Conservation (phyloP, 1,140 invertebrate species). For the Drosophila lacteicornis region DNA sequence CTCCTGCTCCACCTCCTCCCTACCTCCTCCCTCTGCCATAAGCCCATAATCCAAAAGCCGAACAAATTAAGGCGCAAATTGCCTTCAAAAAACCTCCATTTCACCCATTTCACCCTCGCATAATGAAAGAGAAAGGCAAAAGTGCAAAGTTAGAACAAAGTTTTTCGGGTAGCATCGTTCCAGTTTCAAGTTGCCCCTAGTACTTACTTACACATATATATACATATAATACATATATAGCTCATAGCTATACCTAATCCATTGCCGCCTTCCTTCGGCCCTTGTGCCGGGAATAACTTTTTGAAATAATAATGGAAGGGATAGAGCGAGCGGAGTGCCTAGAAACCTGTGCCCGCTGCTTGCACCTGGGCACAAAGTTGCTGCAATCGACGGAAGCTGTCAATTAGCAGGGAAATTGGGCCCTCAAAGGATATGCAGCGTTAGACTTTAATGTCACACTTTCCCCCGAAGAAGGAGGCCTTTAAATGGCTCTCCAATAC, state of each 20-base stretch:
- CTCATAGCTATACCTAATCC: background rate
- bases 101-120: conserved; percentile 12
- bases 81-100: conserved; percentile 41
- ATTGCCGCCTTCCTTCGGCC: background rate
- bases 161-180: conserved; percentile 32
- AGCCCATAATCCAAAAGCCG: conserved; percentile 68
- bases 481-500: background rate
- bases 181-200: conserved; percentile 26
- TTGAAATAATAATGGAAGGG: conserved; percentile 48
- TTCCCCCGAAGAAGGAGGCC: background rate
- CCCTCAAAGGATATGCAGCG: conserved; percentile 6
- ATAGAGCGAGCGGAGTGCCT: background rate
- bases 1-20: background rate
- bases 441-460: background rate
- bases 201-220: background rate
- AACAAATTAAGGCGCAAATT: conserved; percentile 75
- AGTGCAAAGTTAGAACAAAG: conserved; percentile 55
- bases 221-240: background rate
- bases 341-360: background rate
- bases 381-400: conserved; percentile 52
- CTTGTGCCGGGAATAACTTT: conserved; percentile 31
- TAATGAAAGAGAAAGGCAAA: conserved; percentile 53
- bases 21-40: background rate
- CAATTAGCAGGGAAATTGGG: conserved; percentile 50
- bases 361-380: conserved; percentile 7